These are phyloP conservation scores for Thalpophila matura DNA, from an alignment of 2,888 invertebrate genomes.

Conservation along the genomic window DNA sequence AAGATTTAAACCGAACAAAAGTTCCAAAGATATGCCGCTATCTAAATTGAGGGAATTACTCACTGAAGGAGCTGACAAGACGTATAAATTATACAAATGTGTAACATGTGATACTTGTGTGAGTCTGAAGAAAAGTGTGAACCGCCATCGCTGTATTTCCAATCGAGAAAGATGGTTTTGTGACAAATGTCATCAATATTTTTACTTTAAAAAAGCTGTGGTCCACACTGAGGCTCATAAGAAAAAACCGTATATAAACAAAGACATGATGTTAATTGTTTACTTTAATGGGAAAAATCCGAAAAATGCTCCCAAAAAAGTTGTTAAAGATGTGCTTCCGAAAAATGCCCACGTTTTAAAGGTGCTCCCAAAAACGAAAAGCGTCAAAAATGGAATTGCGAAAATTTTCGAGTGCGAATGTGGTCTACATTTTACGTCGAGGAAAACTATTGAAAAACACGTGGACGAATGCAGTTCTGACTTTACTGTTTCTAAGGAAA, in stretches of 20 bases:
- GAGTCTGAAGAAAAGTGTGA: not conserved
- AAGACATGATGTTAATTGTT: constrained; percentile 52
- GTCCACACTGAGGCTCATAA: constrained; percentile 60
- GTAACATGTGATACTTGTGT: constrained; percentile 34
- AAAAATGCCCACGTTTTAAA: too few relatives aligned
- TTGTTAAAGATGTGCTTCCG: not conserved
- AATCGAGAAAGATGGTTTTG: constrained; percentile 13
- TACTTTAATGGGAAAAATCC: constrained; percentile 51
- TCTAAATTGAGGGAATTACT: not conserved
- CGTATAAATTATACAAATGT: constrained; percentile 36
- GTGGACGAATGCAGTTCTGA: constrained; percentile 46
- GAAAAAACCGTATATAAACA: constrained; percentile 21
- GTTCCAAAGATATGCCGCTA: not conserved
- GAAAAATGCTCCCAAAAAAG: not conserved
- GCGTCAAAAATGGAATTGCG: constrained; percentile 5
- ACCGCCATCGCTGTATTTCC: constrained; percentile 25
- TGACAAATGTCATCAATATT: constrained; percentile 44
- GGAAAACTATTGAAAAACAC: constrained; percentile 64
- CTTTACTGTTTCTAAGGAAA: constrained; percentile 59
- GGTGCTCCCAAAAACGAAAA: too few relatives aligned
- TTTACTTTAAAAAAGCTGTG: not conserved
- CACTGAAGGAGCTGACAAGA: not conserved
- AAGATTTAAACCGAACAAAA: not conserved
- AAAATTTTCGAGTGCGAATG: constrained; percentile 69
- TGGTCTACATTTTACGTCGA: constrained; percentile 69